These are phyloP conservation scores for Melitaea athalia DNA, from an alignment of 2,888 invertebrate genomes.

Conservation along the genomic window DNA sequence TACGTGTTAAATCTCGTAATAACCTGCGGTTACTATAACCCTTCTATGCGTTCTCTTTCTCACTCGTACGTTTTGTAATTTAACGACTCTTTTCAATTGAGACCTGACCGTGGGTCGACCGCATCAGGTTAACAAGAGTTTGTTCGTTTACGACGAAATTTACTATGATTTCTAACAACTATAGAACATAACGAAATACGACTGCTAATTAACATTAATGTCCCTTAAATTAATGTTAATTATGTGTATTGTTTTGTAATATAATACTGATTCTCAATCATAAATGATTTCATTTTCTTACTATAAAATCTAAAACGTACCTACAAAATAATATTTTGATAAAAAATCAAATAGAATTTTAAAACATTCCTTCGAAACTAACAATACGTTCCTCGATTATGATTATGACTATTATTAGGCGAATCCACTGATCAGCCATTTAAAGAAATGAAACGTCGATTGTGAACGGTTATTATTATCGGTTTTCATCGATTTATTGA, in stretches of 20 bases:
- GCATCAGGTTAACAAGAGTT: too few species aligned
- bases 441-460: slow-evolving; percentile 81
- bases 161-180: neutral
- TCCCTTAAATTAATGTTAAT: slow-evolving; percentile 1
- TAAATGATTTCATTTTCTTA: neutral
- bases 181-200: neutral
- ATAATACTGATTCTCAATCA: neutral
- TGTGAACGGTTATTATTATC: slow-evolving; percentile 73
- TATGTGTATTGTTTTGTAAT: neutral
- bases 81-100: slow-evolving; percentile 48
- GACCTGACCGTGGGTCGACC: slow-evolving; percentile 5
- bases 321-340: slow-evolving; percentile 12
- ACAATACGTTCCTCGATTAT: slow-evolving; percentile 70
- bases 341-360: slow-evolving; percentile 40
- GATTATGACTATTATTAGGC: slow-evolving; percentile 78
- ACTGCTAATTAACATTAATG: neutral
- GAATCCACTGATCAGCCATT: slow-evolving; percentile 79
- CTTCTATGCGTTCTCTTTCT: slow-evolving; percentile 61
- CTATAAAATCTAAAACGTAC: slow-evolving; percentile 9
- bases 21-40: slow-evolving; percentile 76
- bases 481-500: slow-evolving; percentile 82
- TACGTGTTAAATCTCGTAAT: slow-evolving; percentile 80
- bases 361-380: slow-evolving; percentile 45
- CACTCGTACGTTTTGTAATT: slow-evolving; percentile 33
- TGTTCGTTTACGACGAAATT: neutral